A percentile compares a stretch with the other conserved stretches of the same genome.
Evolutionary conservation across 2,797 vertebrate genomes (phyloP).

Genomic region (Picus viridis): DNA sequence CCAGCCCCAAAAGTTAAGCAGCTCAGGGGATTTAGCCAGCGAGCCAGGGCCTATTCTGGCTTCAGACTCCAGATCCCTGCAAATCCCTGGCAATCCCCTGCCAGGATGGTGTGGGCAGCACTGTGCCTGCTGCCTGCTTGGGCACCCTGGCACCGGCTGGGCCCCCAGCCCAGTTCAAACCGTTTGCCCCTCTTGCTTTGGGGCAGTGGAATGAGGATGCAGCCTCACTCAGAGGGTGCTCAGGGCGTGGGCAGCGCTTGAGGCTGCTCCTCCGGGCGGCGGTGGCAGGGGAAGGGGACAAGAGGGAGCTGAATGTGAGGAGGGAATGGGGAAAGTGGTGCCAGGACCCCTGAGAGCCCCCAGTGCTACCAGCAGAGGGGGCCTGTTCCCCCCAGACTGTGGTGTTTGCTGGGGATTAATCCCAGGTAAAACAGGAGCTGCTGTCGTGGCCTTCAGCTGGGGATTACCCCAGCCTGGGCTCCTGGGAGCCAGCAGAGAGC

Average conservation of each 20-base stretch:
- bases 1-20: not conserved
- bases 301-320: not conserved
- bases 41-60: not conserved
- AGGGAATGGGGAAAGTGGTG: not conserved
- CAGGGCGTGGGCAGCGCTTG: too few species aligned
- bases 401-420: not conserved
- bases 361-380: not conserved
- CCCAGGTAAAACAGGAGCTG: not conserved
- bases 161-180: rapidly evolving
- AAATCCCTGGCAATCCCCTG: slow-evolving; percentile 35
- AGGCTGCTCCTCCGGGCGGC: not conserved
- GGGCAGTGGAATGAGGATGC: rapidly evolving
- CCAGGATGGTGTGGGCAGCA: not conserved
- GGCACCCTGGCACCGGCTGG: not conserved
- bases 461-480: not conserved
- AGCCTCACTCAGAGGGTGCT: not conserved
- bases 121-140: rapidly evolving
- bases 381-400: not conserved
- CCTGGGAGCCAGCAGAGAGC: not conserved
- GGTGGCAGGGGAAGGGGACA: not conserved
- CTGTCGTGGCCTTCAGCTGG: not conserved
- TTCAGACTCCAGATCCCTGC: slow-evolving; percentile 2
- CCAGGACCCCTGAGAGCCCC: not conserved
- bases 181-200: rapidly evolving
- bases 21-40: not conserved